A percentile compares a stretch with the other conserved stretches of the same genome.
phyloP scores from a whole-genome alignment of 2,797 vertebrate species.

The Enteromius viviparus region DNA sequence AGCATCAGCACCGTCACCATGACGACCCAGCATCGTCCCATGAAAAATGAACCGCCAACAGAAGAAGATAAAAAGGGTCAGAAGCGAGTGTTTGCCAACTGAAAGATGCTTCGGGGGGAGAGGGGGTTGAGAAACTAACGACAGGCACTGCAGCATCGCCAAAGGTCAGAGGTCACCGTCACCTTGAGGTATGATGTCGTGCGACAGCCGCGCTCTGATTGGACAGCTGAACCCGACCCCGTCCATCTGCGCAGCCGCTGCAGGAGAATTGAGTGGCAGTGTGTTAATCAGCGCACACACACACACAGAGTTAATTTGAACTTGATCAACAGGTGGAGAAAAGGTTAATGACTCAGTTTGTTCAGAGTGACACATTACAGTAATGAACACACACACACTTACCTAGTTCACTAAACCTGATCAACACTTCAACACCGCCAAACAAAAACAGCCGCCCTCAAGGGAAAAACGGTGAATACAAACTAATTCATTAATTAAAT shows the following conservation, averaged over 20 bases:
- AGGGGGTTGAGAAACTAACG: constrained; percentile 72
- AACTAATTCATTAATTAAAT: no score
- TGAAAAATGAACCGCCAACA: constrained; percentile 17
- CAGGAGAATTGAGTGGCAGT: constrained; percentile 57
- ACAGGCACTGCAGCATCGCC: constrained; percentile 58
- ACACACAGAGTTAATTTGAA: constrained; percentile 56
- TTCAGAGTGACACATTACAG: constrained; percentile 41
- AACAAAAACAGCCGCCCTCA: neutral
- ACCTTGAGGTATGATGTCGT: constrained; percentile 72
- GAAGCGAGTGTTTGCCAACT: constrained; percentile 64
- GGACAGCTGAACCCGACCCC: constrained; percentile 20
- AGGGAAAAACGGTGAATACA: neutral
- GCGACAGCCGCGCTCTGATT: constrained; percentile 53
- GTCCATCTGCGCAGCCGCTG: neutral
- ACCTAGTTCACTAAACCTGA: neutral
- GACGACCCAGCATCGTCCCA: constrained; percentile 14
- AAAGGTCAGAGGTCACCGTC: constrained; percentile 76
- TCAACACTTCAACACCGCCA: neutral
- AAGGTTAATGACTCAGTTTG: constrained; percentile 47
- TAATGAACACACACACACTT: neutral
- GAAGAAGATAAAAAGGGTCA: constrained; percentile 2
- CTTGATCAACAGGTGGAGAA: constrained; percentile 58
- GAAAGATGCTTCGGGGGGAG: constrained; percentile 67
- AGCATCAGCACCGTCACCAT: constrained; percentile 29
- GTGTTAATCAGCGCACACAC: constrained; percentile 40